phyloP scores from a whole-genome alignment of 2,797 vertebrate species.

The Bovichtus variegatus region DNA sequence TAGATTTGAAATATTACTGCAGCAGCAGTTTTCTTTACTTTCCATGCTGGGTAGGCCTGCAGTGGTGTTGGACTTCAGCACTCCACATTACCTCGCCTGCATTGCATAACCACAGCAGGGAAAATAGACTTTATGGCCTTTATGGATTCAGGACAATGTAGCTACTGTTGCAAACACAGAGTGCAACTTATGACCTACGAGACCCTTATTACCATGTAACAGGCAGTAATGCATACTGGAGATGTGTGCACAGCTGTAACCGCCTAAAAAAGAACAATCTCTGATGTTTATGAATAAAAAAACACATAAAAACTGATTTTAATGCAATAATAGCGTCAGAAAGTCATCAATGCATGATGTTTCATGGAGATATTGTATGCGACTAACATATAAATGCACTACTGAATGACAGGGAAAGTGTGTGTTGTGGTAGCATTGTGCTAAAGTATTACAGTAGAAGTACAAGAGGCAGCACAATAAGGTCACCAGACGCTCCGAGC shows the following conservation, averaged over 20 bases:
- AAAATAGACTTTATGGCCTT: conserved; percentile 42
- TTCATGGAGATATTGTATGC: too few relatives aligned
- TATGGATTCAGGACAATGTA: conserved; percentile 30
- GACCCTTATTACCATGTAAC: background rate
- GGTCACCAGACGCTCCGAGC: background rate
- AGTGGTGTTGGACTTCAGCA: conserved; percentile 36
- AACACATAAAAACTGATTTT: background rate
- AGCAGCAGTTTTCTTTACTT: conserved; percentile 51
- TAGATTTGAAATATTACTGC: conserved; percentile 43
- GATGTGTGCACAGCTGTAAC: conserved; percentile 51
- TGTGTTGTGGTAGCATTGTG: background rate
- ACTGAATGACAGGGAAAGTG: background rate
- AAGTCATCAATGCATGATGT: background rate
- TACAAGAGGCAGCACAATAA: background rate
- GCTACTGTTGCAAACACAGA: conserved; percentile 30
- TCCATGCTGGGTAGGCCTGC: conserved; percentile 21
- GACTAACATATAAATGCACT: background rate
- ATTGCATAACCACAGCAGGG: conserved; percentile 45
- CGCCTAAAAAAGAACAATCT: background rate
- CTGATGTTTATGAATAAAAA: background rate
- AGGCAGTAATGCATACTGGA: conserved; percentile 11
- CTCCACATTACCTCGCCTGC: conserved; percentile 36
- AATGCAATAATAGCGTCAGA: background rate
- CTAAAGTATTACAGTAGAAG: background rate
- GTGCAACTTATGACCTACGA: background rate